phyloP scores from a whole-genome alignment of 2,888 invertebrate genomes.

The Bombylius major region DNA sequence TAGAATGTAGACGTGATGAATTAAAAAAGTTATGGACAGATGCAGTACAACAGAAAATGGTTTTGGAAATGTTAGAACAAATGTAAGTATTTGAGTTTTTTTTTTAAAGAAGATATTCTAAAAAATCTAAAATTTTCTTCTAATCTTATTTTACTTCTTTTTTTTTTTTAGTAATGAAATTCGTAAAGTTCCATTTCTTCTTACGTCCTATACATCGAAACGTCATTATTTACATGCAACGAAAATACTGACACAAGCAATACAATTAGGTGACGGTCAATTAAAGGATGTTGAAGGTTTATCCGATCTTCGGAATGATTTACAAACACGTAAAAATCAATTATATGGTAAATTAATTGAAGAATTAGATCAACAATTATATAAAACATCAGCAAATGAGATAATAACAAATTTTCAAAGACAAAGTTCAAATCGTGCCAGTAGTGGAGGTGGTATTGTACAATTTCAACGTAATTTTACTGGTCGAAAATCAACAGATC shows the following conservation, averaged over 20 bases:
- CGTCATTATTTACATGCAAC: slow-evolving; percentile 80
- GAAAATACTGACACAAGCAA: slow-evolving; percentile 60
- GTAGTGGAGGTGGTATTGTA: background rate
- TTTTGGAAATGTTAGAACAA: slow-evolving; percentile 75
- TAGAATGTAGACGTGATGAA: slow-evolving; percentile 86
- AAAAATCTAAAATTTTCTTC: too few species aligned
- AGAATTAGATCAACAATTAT: slow-evolving; percentile 60
- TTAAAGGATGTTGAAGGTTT: slow-evolving; percentile 75
- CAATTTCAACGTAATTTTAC: slow-evolving; percentile 46
- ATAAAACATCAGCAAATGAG: slow-evolving; percentile 47
- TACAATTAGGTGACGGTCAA: slow-evolving; percentile 53
- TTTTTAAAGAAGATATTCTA: background rate
- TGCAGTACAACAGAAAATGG: slow-evolving; percentile 90
- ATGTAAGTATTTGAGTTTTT: slow-evolving; percentile 38
- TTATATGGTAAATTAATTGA: slow-evolving; percentile 54
- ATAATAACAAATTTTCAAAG: slow-evolving; percentile 41
- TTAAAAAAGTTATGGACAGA: slow-evolving; percentile 88
- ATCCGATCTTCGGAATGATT: slow-evolving; percentile 61
- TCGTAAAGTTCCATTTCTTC: slow-evolving; percentile 56
- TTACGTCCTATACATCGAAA: slow-evolving; percentile 49
- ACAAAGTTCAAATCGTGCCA: slow-evolving; percentile 43
- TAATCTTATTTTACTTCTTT: slow-evolving; percentile 1
- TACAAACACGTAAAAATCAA: slow-evolving; percentile 48
- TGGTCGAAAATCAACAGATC: slow-evolving; percentile 45
- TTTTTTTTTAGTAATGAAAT: slow-evolving; percentile 50